Percentiles rank a stretch among this genome's conserved stretches.
Evolutionary conservation across 92 coral and sea anemone genomes (phyloP).

Genomic region (Porites lobata): DNA sequence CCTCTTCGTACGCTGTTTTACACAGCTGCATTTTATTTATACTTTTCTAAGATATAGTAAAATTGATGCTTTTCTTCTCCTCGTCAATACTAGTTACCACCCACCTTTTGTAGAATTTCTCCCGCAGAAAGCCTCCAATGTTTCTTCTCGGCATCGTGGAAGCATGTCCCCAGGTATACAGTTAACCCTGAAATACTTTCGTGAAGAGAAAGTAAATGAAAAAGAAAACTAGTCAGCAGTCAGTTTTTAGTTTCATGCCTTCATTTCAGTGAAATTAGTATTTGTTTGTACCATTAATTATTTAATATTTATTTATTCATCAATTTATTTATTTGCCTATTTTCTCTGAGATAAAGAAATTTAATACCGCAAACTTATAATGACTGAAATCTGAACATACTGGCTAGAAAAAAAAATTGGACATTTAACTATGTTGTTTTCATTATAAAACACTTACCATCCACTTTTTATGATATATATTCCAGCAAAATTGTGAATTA

Average conservation of each 20-base stretch:
- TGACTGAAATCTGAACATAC: neutral
- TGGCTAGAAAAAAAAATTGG: neutral
- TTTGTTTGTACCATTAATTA: too few species aligned
- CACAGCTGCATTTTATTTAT: too few species aligned
- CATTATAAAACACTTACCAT: slow-evolving; percentile 4
- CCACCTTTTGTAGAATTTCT: neutral
- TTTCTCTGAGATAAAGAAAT: too few species aligned
- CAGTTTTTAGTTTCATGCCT: neutral
- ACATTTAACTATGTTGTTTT: neutral
- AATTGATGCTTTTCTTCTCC: too few species aligned
- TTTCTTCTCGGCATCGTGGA: slow-evolving; percentile 8
- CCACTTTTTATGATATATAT: slow-evolving; percentile 21
- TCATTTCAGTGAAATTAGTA: too few species aligned
- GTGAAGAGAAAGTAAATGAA: neutral
- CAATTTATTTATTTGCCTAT: too few species aligned
- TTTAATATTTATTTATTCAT: too few species aligned
- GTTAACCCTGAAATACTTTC: slow-evolving; percentile 27
- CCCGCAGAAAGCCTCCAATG: neutral
- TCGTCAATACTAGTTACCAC: neutral
- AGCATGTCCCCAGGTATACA: slow-evolving; percentile 27
- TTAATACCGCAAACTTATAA: too few species aligned
- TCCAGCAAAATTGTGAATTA: slow-evolving; percentile 31
- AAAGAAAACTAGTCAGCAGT: too few species aligned
- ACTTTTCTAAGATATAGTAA: neutral
- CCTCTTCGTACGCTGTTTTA: too few species aligned